These are phyloP conservation scores for Synergus japonicus DNA, from an alignment of 2,888 invertebrate genomes.

Conservation along the genomic window DNA sequence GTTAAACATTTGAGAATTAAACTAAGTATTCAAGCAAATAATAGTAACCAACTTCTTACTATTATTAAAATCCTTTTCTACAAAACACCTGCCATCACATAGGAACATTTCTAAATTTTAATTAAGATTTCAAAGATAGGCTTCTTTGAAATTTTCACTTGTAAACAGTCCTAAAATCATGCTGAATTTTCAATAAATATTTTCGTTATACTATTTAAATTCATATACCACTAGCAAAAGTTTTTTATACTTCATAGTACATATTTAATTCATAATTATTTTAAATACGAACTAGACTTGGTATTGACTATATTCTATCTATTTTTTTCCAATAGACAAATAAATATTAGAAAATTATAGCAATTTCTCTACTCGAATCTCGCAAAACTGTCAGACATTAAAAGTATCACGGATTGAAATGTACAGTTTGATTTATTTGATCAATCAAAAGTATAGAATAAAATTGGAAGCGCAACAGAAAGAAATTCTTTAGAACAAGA, in stretches of 20 bases:
- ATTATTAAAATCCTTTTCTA: conserved; percentile 10
- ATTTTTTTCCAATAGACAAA: not conserved
- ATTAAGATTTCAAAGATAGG: conserved; percentile 12
- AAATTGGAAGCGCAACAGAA: conserved; percentile 5
- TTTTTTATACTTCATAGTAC: not conserved
- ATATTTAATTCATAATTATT: not conserved
- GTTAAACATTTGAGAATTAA: not conserved
- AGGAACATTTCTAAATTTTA: conserved; percentile 32
- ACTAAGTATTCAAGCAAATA: not conserved
- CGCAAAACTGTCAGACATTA: not conserved
- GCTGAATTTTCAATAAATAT: not conserved
- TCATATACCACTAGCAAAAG: not conserved
- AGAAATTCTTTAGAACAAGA: not conserved
- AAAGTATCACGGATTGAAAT: not conserved
- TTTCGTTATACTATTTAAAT: not conserved
- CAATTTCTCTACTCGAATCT: not conserved
- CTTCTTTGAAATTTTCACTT: not conserved
- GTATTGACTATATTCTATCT: not conserved
- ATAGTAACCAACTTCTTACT: no score
- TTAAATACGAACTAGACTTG: not conserved
- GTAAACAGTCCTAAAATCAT: not conserved
- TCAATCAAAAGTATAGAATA: not conserved
- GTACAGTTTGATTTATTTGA: not conserved
- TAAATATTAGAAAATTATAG: not conserved
- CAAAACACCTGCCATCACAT: conserved; percentile 12